Evolutionary conservation across 2,113 vertebrate species (phyloP), one percentile per base, ranked within the genome.

Genomic region (Brienomyrus longianalis): DNA sequence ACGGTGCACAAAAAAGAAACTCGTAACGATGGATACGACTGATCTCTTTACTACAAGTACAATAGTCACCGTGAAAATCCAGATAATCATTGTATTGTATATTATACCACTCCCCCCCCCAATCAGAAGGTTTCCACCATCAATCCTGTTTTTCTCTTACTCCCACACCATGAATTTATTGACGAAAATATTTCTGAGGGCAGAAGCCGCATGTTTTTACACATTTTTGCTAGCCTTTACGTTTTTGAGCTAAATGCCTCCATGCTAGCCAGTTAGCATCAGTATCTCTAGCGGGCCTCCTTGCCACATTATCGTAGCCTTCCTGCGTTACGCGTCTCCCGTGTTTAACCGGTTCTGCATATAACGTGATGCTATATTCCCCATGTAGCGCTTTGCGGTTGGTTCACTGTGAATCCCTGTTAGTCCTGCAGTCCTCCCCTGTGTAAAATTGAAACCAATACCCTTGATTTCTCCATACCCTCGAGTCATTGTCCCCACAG

Each of bases 381-480:
- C 48, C 27, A 48, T 3, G 23, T 85, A 23, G 7, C 21, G 0
- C 83, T 85, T 23, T 50, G 83, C 43, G 50, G 85, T 35, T 31
- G 50, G 85, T 35, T 35, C 2, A 19, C n/a, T 6, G 7, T 50
- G 27, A 23, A 3, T 54, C 50, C 45, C 43, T 87, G 85, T 54
- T 35, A 15, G 10, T 19, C 17, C 31, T 39, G 21, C 9, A 13
- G 85, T 56, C 85, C 27, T 86, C 31, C 23, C 31, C 85, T 19
- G 48, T 2, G 15, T 51, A 17, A 86, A 51, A 86, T 3, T 35
- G 47, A 86, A 52, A 54, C 85, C 85, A 93, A 92, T 88, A 66
- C 56, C 56, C 35, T 66, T 59, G 31, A 45, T 89, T 56, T 89
- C 51, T 83, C 86, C 90, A 86, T 91, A 94, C 91, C 91, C 92